These are phyloP conservation scores for Pseudopipra pipra DNA, from an alignment of 2,113 vertebrate species.

Conservation along the genomic window DNA sequence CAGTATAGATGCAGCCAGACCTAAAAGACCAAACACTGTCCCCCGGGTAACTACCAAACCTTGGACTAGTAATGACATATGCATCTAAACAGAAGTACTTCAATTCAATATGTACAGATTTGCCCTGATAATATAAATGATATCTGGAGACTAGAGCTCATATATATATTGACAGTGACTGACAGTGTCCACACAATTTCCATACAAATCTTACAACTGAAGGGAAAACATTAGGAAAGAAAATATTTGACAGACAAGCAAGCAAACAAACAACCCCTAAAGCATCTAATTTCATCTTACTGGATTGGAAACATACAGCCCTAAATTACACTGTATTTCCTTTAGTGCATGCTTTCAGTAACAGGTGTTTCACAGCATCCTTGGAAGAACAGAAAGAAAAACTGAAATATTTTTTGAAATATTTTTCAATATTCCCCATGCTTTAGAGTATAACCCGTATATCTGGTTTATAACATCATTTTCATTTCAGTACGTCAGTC, in stretches of 20 bases:
- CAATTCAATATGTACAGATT: neutral
- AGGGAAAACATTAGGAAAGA: neutral
- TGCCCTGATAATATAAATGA: neutral
- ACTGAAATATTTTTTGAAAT: neutral
- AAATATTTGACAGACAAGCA: neutral
- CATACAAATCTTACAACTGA: neutral
- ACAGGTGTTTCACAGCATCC: neutral
- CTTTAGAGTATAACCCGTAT: neutral
- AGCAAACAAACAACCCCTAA: neutral
- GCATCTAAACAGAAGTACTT: neutral
- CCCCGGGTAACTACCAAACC: neutral
- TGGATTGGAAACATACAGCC: neutral
- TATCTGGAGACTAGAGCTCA: neutral
- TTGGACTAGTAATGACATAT: neutral
- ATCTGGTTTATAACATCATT: rapidly evolving
- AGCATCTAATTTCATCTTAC: neutral
- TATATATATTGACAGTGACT: neutral
- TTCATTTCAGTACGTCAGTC: neutral
- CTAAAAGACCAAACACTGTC: neutral
- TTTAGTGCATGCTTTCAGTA: neutral
- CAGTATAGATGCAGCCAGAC: neutral
- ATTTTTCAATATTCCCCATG: neutral
- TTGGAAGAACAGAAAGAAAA: neutral
- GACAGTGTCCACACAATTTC: neutral
- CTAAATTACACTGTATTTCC: neutral